Evolutionary conservation across 1,140 invertebrate genomes (phyloP).

Genomic region (Lethocerus indicus): DNA sequence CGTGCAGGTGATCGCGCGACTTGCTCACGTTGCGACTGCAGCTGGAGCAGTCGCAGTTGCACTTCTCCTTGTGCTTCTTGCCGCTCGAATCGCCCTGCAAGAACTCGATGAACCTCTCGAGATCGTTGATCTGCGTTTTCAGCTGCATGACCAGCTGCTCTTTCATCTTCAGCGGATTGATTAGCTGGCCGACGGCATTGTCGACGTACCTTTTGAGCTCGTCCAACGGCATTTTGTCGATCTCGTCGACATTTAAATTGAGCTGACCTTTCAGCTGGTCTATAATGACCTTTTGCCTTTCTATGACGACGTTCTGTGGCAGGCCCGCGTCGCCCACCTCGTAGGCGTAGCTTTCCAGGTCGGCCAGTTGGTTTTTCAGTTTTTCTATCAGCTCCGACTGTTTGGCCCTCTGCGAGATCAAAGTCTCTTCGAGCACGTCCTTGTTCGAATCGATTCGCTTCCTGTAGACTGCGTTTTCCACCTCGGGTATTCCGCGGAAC

Average conservation of each 20-base stretch:
- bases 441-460: constrained; percentile 2
- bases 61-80: constrained; percentile 5
- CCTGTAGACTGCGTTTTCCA: constrained; percentile 19
- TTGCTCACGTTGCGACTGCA: constrained; percentile 13
- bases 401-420: constrained; percentile 45
- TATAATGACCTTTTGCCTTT: constrained; percentile 77
- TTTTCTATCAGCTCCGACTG: constrained; percentile 77
- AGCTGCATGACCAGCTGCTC: constrained; percentile 87
- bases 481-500: constrained; percentile 78
- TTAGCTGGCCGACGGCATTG: constrained; percentile 49
- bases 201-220: constrained; percentile 66
- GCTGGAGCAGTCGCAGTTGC: constrained; percentile 10
- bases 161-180: constrained; percentile 90
- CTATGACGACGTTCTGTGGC: constrained; percentile 64
- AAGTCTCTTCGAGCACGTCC: constrained; percentile 39
- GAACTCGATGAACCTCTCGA: constrained; percentile 93
- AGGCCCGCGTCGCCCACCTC: constrained; percentile 66
- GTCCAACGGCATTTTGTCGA: constrained; percentile 49
- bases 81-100: constrained; percentile 47
- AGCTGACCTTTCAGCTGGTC: constrained; percentile 60
- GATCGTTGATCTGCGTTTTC: constrained; percentile 90
- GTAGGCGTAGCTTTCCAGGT: constrained; percentile 88
- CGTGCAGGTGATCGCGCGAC: constrained; percentile 21
- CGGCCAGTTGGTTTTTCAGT: constrained; percentile 80
- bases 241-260: constrained; percentile 57